Percentiles rank a stretch among this genome's conserved stretches.
Conservation (phyloP, 2,888 invertebrate genomes). For the Mimas tiliae region DNA sequence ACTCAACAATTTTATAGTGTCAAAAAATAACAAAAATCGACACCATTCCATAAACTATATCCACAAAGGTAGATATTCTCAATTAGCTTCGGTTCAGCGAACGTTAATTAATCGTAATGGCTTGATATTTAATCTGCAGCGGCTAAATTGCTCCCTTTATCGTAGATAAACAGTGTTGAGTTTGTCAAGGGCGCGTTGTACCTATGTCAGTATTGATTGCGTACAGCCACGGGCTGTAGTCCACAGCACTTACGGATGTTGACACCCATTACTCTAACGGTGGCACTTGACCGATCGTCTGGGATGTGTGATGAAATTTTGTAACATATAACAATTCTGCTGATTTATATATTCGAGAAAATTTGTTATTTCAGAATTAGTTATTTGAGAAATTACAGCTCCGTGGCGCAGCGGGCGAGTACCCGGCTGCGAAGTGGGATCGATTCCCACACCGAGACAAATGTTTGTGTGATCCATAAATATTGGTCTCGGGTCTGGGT, state of each 20-base stretch:
- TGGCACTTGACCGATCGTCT: constrained; percentile 1
- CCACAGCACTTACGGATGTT: background rate
- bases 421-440: too few species aligned
- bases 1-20: too few species aligned
- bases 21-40: background rate
- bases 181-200: constrained; percentile 48
- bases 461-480: too few species aligned
- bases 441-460: too few species aligned
- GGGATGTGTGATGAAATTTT: background rate
- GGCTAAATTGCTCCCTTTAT: constrained; percentile 65
- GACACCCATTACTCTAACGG: background rate
- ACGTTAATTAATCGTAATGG: constrained; percentile 69
- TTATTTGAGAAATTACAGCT: too few species aligned
- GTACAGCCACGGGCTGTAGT: background rate
- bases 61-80: constrained; percentile 34
- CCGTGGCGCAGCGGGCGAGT: too few species aligned
- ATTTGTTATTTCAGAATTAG: too few species aligned
- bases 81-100: constrained; percentile 64
- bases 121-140: constrained; percentile 66
- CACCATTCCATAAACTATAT: background rate
- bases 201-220: constrained; percentile 11
- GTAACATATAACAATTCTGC: background rate
- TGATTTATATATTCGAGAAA: too few species aligned
- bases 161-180: constrained; percentile 58
- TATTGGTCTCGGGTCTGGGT: too few species aligned